A percentile compares a stretch with the other conserved stretches of the same genome.
Conservation (phyloP, 2,888 invertebrate species). For the Clitarchus hookeri region DNA sequence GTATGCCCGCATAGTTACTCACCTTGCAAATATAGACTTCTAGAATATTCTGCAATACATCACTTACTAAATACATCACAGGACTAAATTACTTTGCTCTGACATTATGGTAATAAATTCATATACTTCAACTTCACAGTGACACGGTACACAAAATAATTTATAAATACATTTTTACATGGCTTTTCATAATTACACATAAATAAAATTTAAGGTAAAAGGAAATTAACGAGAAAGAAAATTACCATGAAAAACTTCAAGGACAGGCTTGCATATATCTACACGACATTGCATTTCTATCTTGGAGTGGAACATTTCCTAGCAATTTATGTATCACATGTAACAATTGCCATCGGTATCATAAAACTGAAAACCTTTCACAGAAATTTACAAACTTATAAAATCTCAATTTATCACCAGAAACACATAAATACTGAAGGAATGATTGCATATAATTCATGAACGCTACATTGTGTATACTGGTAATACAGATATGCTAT, state of each 20-base stretch:
- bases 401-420: not conserved
- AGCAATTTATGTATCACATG: not conserved
- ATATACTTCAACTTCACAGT: too few species aligned
- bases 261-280: too few species aligned
- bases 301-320: too few species aligned
- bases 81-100: too few species aligned
- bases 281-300: too few species aligned
- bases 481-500: not conserved
- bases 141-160: not conserved
- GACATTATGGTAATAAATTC: too few species aligned
- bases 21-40: not conserved
- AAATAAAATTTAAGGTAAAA: not conserved
- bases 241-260: not conserved
- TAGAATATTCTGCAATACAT: not conserved
- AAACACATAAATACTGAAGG: not conserved
- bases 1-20: slow-evolving; percentile 1
- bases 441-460: not conserved
- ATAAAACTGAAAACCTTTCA: not conserved
- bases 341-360: not conserved
- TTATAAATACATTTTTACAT: not conserved
- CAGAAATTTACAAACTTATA: not conserved
- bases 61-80: too few species aligned
- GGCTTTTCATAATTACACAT: not conserved
- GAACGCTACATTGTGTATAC: not conserved
- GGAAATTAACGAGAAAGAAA: not conserved